Evolutionary conservation across 2,797 vertebrate species (phyloP).

Genomic region (Rallus crepitans): DNA sequence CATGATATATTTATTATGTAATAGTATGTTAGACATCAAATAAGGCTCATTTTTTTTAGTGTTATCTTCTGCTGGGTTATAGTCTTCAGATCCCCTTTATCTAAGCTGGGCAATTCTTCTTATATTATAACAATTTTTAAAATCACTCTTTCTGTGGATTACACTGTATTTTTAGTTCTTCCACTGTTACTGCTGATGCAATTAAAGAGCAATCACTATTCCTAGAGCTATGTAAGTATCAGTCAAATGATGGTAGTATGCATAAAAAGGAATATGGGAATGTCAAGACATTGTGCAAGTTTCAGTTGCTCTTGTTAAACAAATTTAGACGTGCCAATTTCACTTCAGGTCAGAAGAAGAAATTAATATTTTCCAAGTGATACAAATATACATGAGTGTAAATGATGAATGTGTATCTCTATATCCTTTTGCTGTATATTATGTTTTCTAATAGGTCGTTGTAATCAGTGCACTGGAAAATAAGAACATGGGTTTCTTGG

Average conservation of each 20-base stretch:
- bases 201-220: neutral
- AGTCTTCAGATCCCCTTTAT: neutral
- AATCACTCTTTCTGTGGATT: neutral
- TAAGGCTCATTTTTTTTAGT: neutral
- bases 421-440: neutral
- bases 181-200: neutral
- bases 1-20: neutral
- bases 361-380: neutral
- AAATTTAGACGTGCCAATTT: slow-evolving; percentile 39
- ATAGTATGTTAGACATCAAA: neutral
- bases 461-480: neutral
- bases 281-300: neutral
- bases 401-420: neutral
- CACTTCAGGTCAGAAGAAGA: neutral
- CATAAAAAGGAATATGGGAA: neutral
- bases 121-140: neutral
- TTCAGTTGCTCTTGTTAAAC: slow-evolving; percentile 18
- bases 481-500: neutral
- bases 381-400: neutral
- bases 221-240: neutral
- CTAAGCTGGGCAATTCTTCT: neutral
- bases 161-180: neutral
- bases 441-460: neutral
- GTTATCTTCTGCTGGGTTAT: neutral
- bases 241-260: neutral